A percentile compares a stretch with the other conserved stretches of the same genome.
These are phyloP conservation scores for Thinocorus orbignyianus DNA, from an alignment of 2,113 vertebrate genomes.

Conservation along the genomic window DNA sequence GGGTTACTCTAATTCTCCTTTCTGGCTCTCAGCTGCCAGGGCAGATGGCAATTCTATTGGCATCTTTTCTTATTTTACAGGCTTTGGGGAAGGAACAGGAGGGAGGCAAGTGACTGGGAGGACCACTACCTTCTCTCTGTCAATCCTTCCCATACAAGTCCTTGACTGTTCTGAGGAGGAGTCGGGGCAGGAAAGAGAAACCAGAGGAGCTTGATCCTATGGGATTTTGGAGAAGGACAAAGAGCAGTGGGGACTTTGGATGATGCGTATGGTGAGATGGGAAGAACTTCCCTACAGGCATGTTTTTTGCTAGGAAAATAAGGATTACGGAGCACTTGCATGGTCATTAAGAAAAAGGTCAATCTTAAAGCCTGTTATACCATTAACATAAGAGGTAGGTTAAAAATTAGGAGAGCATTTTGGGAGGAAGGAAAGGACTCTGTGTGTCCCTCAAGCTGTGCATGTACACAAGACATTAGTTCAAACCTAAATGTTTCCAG, in stretches of 20 bases:
- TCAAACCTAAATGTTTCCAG: background rate
- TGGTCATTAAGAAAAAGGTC: background rate
- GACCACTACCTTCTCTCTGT: background rate
- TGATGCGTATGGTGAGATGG: background rate
- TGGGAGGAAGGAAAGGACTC: background rate
- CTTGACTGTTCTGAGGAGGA: background rate
- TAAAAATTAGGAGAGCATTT: background rate
- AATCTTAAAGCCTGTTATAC: background rate
- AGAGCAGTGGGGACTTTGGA: background rate
- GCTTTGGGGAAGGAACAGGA: background rate
- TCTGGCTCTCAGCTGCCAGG: background rate
- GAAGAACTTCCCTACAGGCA: background rate
- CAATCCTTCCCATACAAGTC: background rate
- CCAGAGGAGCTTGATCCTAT: background rate
- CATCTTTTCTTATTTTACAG: background rate
- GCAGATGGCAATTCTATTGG: fast-evolving
- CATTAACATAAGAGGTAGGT: background rate
- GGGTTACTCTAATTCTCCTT: background rate
- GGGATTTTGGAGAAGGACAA: background rate
- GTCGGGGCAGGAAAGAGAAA: background rate
- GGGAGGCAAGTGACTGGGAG: fast-evolving
- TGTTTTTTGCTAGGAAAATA: background rate
- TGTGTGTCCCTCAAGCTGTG: background rate
- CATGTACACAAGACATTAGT: fast-evolving
- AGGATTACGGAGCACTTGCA: background rate